A percentile compares a stretch with the other conserved stretches of the same genome.
Evolutionary conservation across 2,113 vertebrate genomes (phyloP).

Genomic region (Labeo rohita): DNA sequence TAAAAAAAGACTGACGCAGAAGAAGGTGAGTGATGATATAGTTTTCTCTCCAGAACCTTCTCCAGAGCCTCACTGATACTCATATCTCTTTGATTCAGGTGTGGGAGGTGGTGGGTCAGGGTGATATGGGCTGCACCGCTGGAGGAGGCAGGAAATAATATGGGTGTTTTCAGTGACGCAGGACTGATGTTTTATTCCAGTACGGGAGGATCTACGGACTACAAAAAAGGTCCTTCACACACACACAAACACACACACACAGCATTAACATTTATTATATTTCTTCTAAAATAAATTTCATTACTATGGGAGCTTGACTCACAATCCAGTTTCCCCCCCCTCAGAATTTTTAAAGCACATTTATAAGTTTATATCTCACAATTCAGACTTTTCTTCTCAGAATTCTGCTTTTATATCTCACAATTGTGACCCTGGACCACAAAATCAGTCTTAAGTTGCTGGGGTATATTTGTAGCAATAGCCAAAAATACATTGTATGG

Average conservation of each 20-base stretch:
- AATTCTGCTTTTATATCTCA: no score
- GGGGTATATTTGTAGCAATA: no score
- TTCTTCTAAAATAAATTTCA: no score
- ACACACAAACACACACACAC: not conserved
- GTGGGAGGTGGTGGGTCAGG: constrained; percentile 82
- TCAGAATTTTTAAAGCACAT: no score
- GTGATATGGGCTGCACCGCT: constrained; percentile 83
- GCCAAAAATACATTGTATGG: no score
- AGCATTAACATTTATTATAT: not conserved
- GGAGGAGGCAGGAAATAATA: constrained; percentile 79
- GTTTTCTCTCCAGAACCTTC: not conserved
- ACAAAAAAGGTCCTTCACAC: constrained; percentile 69
- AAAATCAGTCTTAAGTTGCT: no score
- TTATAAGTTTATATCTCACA: no score
- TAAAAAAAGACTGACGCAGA: constrained; percentile 76
- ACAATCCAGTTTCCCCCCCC: no score
- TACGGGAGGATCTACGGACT: constrained; percentile 45
- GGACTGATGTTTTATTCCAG: constrained; percentile 79
- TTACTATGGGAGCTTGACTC: no score
- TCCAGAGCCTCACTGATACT: not conserved
- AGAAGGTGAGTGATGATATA: constrained; percentile 71
- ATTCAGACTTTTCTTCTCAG: no score
- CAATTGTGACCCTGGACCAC: no score
- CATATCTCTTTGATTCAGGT: constrained; percentile 70
- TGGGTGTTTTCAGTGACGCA: constrained; percentile 80